Base-by-base conservation (phyloP, 2,113 vertebrate genomes). In the Rafetus swinhoei region DNA sequence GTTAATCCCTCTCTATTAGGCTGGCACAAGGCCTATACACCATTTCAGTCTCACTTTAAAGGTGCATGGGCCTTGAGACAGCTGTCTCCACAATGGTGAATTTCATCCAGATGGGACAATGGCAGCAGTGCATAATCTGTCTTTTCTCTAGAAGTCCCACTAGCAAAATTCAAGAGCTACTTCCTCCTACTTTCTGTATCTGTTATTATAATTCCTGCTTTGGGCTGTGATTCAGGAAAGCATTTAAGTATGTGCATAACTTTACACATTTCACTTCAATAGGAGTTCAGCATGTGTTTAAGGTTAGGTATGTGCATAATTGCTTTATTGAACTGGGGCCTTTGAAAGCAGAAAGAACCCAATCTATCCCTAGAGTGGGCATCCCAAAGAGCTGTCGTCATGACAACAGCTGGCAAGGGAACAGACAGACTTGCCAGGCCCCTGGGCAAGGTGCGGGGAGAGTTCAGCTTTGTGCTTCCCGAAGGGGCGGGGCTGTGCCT, bases 41-140 rank as follows among this genome's bases (percentile, higher is more conserved):
- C 32, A 0, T 19, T 62, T 14, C 0, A 21, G 19, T 27, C 82
- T 7, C 29, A 1, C 10, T 22, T 24, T 16, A 0, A 1, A 35
- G 53, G 50, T 85, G 35, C 54, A n/a, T 52, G n/a, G 52, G 3
- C 6, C 9, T 14, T 56, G n/a, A 10, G 0, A 0, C 14, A 56
- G 24, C 25, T 39, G 74, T 69, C 87, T 55, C 60, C 55, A 62
- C 62, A 35, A 32, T 27, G 14, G 14, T 32, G 60, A 32, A 32
- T 65, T 65, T 65, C 65, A 72, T n/a, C 60, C 59, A 74, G 54
- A 29, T 50, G 22, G 32, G 35, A 18, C 29, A 55, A 57, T 21
- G 54, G 45, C 62, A 90, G n/a, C 86, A 56, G 12, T 52, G 0
- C 12, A 22, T 79, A 0, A 3, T 13, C 29, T 83, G 50, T 77